Evolutionary conservation across 2,888 invertebrate genomes (phyloP).

Genomic region (Nineta flava): DNA sequence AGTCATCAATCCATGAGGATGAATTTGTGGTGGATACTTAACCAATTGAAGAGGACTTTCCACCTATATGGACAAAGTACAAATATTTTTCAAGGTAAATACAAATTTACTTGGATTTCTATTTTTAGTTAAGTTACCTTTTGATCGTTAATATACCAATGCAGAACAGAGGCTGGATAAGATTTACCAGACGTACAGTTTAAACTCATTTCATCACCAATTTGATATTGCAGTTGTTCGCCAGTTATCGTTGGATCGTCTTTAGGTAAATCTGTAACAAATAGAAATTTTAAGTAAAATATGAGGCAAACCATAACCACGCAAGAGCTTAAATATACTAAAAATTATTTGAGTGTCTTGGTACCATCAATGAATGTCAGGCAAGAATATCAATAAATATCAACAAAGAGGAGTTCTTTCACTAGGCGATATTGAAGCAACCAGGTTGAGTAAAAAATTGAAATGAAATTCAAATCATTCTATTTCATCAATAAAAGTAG

Average conservation of each 20-base stretch:
- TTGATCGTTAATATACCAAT: conserved; percentile 66
- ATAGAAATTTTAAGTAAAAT: no score
- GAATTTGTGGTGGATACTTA: conserved; percentile 34
- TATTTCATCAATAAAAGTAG: no score
- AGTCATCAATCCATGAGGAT: conserved; percentile 39
- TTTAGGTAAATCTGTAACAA: conserved; percentile 41
- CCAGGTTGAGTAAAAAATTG: no score
- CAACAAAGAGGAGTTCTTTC: no score
- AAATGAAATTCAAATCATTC: no score
- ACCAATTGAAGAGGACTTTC: conserved; percentile 31
- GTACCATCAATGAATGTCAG: no score
- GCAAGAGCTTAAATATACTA: no score
- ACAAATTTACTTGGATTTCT: not conserved
- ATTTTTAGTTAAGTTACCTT: conserved; percentile 31
- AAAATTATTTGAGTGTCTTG: no score
- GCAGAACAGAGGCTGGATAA: conserved; percentile 55
- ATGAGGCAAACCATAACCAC: no score
- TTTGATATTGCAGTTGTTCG: conserved; percentile 54
- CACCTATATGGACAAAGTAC: conserved; percentile 24
- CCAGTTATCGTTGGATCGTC: conserved; percentile 62
- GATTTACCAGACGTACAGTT: conserved; percentile 66
- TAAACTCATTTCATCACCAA: conserved; percentile 54
- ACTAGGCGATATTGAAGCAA: no score
- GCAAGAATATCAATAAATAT: no score
- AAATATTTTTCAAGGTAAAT: not conserved